Evolutionary conservation across 2,888 invertebrate species (phyloP), one percentile per base, ranked within the genome.

Genomic region (Lomographa bimaculata): DNA sequence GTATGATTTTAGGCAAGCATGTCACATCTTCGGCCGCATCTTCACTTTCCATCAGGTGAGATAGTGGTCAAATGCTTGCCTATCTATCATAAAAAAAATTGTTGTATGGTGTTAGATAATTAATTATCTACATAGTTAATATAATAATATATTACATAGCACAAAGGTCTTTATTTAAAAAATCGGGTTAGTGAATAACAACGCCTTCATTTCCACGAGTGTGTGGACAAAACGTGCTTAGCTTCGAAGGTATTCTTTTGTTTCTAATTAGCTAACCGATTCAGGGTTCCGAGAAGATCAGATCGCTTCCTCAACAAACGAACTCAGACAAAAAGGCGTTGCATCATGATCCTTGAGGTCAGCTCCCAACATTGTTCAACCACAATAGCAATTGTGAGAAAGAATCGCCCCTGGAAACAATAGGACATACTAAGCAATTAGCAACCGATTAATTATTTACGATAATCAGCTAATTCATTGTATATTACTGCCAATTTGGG

Each of bases 301-400:
- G 55, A 61, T 64, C 58, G 57, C 62, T 71, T 69, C 71, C 65
- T 63, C 46, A 57, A 56, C 48, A 45, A 50, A 43, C 29, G 44
- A 37, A 48, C 47, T 42, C 43, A 56, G 57, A 60, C 64, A 65
- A 73, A 71, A 69, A 71, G 59, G 63, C 62, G 60, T 79, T 79
- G 73, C 78, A 71, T 74, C 75, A 77, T 58, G 71, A 69, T 67
- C 74, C 67, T 64, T 74, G 76, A 79, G 86, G 87, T 83, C 85
- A 79, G 64, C 77, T 87, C 87, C 79, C 87, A 89, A 87, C 82
- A 86, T 86, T 85, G 85, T 86, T 64, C 72, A 50, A 65, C 69
- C 58, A 89, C 87, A 89, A 89, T 85, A 70, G 83, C 81, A 77
- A 86, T 87, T 87, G 87, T 86, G 80, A 73, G 81, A 85, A 80